phyloP scores from a whole-genome alignment of 64 coral and sea anemone species.

The Montipora foliosa region DNA sequence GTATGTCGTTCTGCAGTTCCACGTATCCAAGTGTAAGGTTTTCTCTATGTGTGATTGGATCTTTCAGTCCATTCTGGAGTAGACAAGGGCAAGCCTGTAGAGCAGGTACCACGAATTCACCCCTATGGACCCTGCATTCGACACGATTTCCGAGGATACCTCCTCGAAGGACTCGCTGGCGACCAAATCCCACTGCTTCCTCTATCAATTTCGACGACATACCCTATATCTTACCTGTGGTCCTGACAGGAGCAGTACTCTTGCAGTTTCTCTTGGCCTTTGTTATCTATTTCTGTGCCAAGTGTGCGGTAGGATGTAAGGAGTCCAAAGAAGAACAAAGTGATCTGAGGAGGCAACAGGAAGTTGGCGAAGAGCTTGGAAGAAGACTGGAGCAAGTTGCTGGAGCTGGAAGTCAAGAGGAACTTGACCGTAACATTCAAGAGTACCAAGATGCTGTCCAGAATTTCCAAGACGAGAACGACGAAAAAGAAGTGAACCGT shows the following conservation, averaged over 20 bases:
- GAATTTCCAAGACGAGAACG: conserved; percentile 62
- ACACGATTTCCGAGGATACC: background rate
- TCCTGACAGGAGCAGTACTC: conserved; percentile 41
- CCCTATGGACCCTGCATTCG: too few species aligned
- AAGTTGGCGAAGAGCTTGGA: conserved; percentile 47
- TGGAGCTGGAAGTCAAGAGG: conserved; percentile 61
- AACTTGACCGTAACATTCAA: conserved; percentile 63
- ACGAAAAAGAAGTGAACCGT: conserved; percentile 57
- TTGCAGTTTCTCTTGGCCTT: conserved; percentile 70
- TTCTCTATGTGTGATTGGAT: conserved; percentile 31
- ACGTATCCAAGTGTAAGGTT: conserved; percentile 47
- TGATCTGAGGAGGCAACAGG: conserved; percentile 38
- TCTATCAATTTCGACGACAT: conserved; percentile 74
- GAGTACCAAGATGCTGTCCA: conserved; percentile 58
- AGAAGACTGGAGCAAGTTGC: conserved; percentile 59
- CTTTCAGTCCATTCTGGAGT: conserved; percentile 14
- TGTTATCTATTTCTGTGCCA: conserved; percentile 35
- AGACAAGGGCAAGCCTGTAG: conserved; percentile 26
- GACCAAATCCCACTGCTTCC: background rate
- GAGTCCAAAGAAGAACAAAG: conserved; percentile 19
- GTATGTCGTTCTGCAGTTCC: conserved; percentile 53
- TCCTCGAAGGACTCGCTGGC: background rate
- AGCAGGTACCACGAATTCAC: background rate
- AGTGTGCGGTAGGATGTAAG: conserved; percentile 58
- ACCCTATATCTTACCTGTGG: conserved; percentile 47